Conservation (phyloP, 2,113 vertebrate species). For the Ictalurus punctatus region DNA sequence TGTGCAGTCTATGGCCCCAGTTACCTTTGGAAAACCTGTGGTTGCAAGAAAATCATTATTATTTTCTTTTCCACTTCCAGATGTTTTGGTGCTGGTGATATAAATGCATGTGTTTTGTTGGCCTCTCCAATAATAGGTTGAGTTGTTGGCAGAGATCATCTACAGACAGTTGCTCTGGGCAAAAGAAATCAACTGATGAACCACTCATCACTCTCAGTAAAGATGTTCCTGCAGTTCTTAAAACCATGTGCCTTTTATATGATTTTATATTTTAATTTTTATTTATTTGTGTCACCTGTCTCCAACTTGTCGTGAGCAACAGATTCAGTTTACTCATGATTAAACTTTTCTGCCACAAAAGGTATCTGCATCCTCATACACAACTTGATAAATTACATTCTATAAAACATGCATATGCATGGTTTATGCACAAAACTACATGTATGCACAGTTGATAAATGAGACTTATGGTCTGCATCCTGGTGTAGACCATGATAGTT, state of each 20-base stretch:
- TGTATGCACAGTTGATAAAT: background rate
- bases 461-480: background rate
- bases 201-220: background rate
- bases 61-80: background rate
- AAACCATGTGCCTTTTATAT: background rate
- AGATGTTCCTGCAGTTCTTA: background rate
- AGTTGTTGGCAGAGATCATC: background rate
- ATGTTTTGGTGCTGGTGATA: background rate
- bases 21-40: background rate
- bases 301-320: background rate
- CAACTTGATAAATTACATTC: background rate
- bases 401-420: background rate
- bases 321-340: background rate
- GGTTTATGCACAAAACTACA: background rate
- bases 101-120: background rate
- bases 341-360: background rate
- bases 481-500: conserved; percentile 27
- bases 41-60: background rate
- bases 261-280: background rate
- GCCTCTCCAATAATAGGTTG: background rate
- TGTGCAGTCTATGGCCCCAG: background rate
- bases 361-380: background rate
- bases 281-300: background rate
- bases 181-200: background rate
- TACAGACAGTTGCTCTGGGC: background rate